Conservation (phyloP, 2,888 invertebrate genomes). For the Aquatica leii region DNA sequence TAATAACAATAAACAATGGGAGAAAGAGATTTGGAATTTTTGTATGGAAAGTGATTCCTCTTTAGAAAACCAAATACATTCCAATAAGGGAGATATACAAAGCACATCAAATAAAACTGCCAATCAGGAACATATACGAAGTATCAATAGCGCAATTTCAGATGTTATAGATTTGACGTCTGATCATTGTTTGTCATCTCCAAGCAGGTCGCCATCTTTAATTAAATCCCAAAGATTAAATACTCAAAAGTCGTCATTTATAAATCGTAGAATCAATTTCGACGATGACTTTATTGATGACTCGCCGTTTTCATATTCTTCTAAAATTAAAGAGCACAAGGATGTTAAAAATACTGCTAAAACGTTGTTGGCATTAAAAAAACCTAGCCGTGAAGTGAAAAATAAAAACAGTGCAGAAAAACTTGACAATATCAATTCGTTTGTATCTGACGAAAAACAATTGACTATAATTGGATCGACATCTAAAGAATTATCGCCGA, state of each 20-base stretch:
- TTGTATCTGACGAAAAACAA: no score
- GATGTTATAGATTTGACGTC: conserved; percentile 13
- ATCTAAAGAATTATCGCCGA: no score
- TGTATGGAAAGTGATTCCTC: background rate
- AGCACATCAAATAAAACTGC: background rate
- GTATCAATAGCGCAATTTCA: background rate
- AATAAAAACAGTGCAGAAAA: no score
- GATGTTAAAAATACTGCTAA: background rate
- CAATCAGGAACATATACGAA: no score
- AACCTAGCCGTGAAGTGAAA: no score
- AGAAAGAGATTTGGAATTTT: conserved; percentile 15
- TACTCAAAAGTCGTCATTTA: background rate
- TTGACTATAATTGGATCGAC: no score
- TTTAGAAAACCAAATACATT: no score
- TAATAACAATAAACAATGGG: conserved; percentile 49
- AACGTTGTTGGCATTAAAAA: no score
- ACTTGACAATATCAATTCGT: no score
- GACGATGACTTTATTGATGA: background rate
- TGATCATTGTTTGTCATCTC: background rate
- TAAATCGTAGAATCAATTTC: background rate
- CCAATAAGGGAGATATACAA: background rate
- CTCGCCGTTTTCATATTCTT: no score
- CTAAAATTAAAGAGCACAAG: no score
- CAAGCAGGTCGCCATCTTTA: conserved; percentile 3
- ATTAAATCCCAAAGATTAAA: conserved; percentile 1